phyloP scores from a whole-genome alignment of 2,888 invertebrate species.

The Rhopalosiphum nymphaeae region DNA sequence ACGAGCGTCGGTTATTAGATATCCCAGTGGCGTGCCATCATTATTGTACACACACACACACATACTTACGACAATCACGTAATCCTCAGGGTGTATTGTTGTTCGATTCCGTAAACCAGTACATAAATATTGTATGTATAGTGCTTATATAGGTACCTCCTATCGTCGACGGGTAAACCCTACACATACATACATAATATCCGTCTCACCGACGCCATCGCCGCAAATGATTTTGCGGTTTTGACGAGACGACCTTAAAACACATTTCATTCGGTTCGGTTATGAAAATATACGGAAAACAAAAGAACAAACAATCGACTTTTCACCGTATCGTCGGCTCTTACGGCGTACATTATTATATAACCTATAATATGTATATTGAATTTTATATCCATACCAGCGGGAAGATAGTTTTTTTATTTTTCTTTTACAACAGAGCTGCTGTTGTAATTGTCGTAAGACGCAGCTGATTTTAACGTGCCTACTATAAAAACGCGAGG shows the following conservation, averaged over 20 bases:
- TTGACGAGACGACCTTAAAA: not conserved
- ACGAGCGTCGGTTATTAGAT: constrained; percentile 49
- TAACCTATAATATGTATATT: not conserved
- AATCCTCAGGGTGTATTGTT: constrained; percentile 57
- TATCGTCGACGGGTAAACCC: not conserved
- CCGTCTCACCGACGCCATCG: not conserved
- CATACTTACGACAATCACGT: constrained; percentile 5
- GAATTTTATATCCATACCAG: not conserved
- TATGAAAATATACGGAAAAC: constrained; percentile 6
- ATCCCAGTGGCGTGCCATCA: constrained; percentile 58
- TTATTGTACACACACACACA: constrained; percentile 2
- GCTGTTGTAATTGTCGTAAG: not conserved
- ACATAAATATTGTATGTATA: constrained; percentile 6
- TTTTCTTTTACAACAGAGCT: not conserved
- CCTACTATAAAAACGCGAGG: not conserved
- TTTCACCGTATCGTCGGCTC: not conserved
- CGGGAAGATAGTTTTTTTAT: not conserved
- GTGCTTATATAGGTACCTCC: not conserved
- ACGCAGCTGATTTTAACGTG: not conserved
- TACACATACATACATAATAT: not conserved
- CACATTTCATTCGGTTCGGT: constrained; percentile 1
- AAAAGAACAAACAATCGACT: constrained; percentile 5
- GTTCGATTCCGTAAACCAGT: constrained; percentile 53
- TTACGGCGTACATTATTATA: not conserved
- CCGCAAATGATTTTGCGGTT: constrained; percentile 35